A percentile compares a stretch with the other conserved stretches of the same genome.
phyloP scores from a whole-genome alignment of 2,113 vertebrate genomes.

The Delphinus delphis region DNA sequence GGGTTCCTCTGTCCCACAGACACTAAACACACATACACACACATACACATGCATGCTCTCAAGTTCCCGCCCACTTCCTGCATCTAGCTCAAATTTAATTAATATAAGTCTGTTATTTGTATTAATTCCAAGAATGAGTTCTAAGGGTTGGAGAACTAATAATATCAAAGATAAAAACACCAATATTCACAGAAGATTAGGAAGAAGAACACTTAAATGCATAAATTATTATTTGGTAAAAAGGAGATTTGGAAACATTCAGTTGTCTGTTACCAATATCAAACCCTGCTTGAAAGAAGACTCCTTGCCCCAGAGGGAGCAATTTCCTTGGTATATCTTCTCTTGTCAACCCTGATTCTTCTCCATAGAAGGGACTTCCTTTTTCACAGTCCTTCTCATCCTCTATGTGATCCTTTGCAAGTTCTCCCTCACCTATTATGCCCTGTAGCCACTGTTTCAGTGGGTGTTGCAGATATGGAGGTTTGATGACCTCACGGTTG shows the following conservation, averaged over 20 bases:
- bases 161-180: not conserved
- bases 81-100: not conserved
- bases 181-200: not conserved
- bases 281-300: not conserved
- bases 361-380: not conserved
- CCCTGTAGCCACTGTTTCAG: not conserved
- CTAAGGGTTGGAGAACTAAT: not conserved
- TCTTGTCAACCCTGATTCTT: not conserved
- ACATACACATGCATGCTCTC: not conserved
- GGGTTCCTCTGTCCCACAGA: not conserved
- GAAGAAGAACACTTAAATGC: not conserved
- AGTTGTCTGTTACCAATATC: not conserved
- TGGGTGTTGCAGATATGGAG: not conserved
- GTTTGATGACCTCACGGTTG: not conserved
- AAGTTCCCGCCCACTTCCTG: not conserved
- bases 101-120: not conserved
- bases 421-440: not conserved
- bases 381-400: not conserved
- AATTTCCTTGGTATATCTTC: not conserved
- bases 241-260: not conserved
- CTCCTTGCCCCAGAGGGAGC: not conserved
- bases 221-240: not conserved
- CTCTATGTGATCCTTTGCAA: rapidly evolving
- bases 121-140: not conserved
- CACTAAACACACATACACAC: not conserved